phyloP scores from a whole-genome alignment of 2,797 vertebrate genomes.

The Chaetophractus vellerosus region DNA sequence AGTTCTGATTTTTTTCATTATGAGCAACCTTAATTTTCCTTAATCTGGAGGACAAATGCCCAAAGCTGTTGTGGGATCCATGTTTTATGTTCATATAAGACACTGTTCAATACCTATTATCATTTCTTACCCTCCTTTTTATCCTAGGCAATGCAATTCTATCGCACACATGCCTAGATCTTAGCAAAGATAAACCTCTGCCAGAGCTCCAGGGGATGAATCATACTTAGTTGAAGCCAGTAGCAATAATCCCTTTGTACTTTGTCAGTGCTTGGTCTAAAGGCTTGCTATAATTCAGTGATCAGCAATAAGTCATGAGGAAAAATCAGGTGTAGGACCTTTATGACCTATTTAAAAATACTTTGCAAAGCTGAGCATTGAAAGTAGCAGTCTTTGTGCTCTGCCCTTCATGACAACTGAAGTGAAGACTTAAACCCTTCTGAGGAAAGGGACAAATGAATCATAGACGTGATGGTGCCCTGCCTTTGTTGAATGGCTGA shows the following conservation, averaged over 20 bases:
- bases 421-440: not conserved
- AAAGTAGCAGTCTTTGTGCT: not conserved
- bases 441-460: not conserved
- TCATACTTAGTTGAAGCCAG: not conserved
- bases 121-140: not conserved
- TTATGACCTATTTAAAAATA: not conserved
- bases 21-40: not conserved
- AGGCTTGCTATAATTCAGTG: not conserved
- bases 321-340: not conserved
- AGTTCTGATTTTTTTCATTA: not conserved
- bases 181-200: not conserved
- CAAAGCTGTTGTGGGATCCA: not conserved
- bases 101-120: not conserved
- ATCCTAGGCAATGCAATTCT: not conserved
- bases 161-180: not conserved
- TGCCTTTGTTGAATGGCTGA: not conserved
- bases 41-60: not conserved
- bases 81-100: not conserved
- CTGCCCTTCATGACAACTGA: not conserved
- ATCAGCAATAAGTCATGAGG: not conserved
- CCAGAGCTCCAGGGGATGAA: not conserved
- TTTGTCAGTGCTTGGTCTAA: not conserved
- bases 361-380: not conserved
- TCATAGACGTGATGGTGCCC: not conserved
- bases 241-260: not conserved